Evolutionary conservation across 2,113 vertebrate genomes (phyloP), one percentile per base, ranked within the genome.

Genomic region (Pelmatolapia mariae): DNA sequence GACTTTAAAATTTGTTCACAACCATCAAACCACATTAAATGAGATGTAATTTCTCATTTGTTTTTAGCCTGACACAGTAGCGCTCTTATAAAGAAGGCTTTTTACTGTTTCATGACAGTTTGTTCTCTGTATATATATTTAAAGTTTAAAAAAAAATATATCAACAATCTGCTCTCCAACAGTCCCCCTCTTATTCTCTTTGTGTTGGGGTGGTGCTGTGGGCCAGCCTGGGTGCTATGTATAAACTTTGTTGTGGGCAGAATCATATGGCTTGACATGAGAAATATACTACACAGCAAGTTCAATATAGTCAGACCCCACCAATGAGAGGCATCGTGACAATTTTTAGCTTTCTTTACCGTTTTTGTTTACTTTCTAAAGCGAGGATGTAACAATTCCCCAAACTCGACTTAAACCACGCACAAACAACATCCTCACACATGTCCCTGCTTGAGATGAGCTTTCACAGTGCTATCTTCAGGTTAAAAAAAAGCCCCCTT

Each of bases 211-310:
- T 29, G 80, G 84, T 83, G 90, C 90, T 91, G 89, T 63, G 2
- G 29, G 16, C 59, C 59, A 19, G 59, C 59, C 82, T 91, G 86
- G 89, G 87, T 80, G 86, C 86, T 92, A 93, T 92, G 91, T 90
- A 93, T 93, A 93, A 91, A 66, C 89, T 91, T 87, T 89, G 89
- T 89, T 90, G 87, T 90, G 82, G 84, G 89, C 89, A 82, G 87
- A 83, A 90, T 92, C 86, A 82, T 85, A 91, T 87, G 90, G 89
- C 87, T 91, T 84, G 83, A 79, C 57, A 8, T 4, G 19, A 78
- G 43, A 47, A 50, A 50, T 31, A 50, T n/a, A 78, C 71, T 47
- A 76, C 24, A 19, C 22, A 78, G 26, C 71, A 31, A 78, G 71
- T 1, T 78, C 26, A 52, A n/a, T 19, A 78, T 52, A 50, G 43